Base-by-base conservation (phyloP, 2,888 invertebrate genomes). In the Chymomyza fuscimana region DNA sequence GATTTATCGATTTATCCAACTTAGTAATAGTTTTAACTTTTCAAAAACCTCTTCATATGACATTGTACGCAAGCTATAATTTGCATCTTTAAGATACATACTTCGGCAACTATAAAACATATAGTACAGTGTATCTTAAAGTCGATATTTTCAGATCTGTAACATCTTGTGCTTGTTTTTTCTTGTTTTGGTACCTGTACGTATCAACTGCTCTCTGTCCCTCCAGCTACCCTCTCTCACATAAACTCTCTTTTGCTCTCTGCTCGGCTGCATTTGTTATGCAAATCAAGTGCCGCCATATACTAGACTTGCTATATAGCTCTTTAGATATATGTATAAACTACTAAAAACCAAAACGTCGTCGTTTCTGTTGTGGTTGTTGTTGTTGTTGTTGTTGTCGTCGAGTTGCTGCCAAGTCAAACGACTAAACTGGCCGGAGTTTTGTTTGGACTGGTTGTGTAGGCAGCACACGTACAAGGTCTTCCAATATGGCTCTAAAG, bases 381-480 rank as follows among this genome's bases (percentile, higher is more conserved):
- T 40, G 40, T 40, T 40, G 40, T 12, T 46, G 10, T 46, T 12
- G 40, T 46, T 12, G 40, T 46, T 12, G 40, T 46, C 40, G 40
- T 46, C 40, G 40, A 46, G 40, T 46, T 46, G 40, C 40, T 46
- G 40, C 40, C 40, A 46, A 46, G 40, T 46, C 40, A 46, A 46
- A 46, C 40, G 40, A 46, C 40, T 46, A 46, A 46, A 46, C 40
- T 46, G 12, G 40, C 40, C 40, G 40, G 40, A 46, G 40, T 46
- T 46, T 46, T 46, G 10, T 54, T 54, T 80, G 80, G 81, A 85
- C 88, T 88, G 87, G 88, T 86, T 88, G 90, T 87, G 90, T 90
- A 89, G 90, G 90, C 90, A 81, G 89, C 80, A 79, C 90, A 89
- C 89, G 89, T 89, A 89, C 86, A 90, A 89, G 90, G 89, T 82